Percentiles rank a stretch among this genome's conserved stretches.
These are phyloP conservation scores for Alexandromys fortis DNA, from an alignment of 2,113 vertebrate genomes.

Conservation along the genomic window DNA sequence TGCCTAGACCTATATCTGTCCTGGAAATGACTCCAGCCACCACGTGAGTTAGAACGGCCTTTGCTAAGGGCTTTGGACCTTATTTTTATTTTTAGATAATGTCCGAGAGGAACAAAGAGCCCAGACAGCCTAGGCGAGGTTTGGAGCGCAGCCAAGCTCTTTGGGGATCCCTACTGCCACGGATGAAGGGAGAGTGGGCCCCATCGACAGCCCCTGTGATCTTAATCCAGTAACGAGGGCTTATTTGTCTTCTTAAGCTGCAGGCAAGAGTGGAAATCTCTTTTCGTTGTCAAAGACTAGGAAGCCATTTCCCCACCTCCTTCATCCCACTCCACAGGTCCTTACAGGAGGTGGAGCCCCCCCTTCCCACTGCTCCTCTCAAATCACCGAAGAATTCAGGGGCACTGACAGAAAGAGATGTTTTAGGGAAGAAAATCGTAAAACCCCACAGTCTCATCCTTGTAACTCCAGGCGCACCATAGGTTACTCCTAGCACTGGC, in stretches of 20 bases:
- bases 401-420: rapidly evolving
- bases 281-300: slow-evolving; percentile 64
- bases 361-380: not conserved
- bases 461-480: rapidly evolving
- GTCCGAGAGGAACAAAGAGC: slow-evolving; percentile 41
- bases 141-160: slow-evolving; percentile 37
- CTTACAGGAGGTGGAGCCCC: not conserved
- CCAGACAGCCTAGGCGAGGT: not conserved
- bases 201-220: not conserved
- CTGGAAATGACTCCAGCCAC: slow-evolving; percentile 35
- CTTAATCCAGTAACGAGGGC: slow-evolving; percentile 74
- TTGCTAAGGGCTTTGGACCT: not conserved
- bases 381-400: rapidly evolving
- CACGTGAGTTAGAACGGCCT: not conserved
- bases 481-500: rapidly evolving
- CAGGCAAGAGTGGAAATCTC: slow-evolving; percentile 66
- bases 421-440: not conserved
- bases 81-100: slow-evolving; percentile 42
- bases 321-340: rapidly evolving
- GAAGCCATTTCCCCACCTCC: slow-evolving; percentile 29
- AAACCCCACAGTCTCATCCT: not conserved
- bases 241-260: slow-evolving; percentile 71
- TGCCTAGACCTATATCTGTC: not conserved
- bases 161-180: slow-evolving; percentile 20
- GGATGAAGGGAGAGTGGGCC: not conserved